Evolutionary conservation across 1,140 invertebrate genomes (phyloP).

Genomic region (Cyphomyrmex costatus): DNA sequence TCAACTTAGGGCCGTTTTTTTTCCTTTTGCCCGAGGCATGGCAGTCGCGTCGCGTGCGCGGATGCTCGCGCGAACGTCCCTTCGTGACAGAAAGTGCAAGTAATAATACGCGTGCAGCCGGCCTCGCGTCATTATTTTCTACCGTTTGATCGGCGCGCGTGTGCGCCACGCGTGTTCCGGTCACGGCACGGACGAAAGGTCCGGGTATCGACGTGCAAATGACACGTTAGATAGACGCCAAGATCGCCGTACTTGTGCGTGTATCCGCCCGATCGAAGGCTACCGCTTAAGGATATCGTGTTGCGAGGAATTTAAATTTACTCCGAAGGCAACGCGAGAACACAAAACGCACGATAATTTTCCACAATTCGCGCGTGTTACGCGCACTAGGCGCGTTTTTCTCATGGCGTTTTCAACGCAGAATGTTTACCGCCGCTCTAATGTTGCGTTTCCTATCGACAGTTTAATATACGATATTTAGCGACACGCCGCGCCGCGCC

Average conservation of each 20-base stretch:
- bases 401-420: not conserved
- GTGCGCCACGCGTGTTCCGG: slow-evolving; percentile 52
- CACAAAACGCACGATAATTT: slow-evolving; percentile 39
- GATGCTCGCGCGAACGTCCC: slow-evolving; percentile 43
- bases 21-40: slow-evolving; percentile 32
- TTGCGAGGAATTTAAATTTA: slow-evolving; percentile 51
- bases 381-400: slow-evolving; percentile 24
- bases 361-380: slow-evolving; percentile 34
- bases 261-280: not conserved
- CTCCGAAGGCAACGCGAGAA: not conserved
- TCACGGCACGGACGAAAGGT: slow-evolving; percentile 42
- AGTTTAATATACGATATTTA: slow-evolving; percentile 5
- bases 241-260: slow-evolving; percentile 19
- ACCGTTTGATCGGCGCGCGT: slow-evolving; percentile 52
- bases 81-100: slow-evolving; percentile 64
- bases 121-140: slow-evolving; percentile 48
- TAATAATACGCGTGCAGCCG: slow-evolving; percentile 49
- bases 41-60: slow-evolving; percentile 35
- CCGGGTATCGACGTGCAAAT: slow-evolving; percentile 58
- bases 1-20: not conserved
- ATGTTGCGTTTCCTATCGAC: slow-evolving; percentile 24
- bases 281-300: slow-evolving; percentile 30
- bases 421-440: slow-evolving; percentile 3
- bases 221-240: slow-evolving; percentile 38
- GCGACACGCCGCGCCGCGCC: not conserved